A percentile compares a stretch with the other conserved stretches of the same genome.
Evolutionary conservation across 1,140 invertebrate genomes (phyloP).

Genomic region (Panagrolaimus sp.): DNA sequence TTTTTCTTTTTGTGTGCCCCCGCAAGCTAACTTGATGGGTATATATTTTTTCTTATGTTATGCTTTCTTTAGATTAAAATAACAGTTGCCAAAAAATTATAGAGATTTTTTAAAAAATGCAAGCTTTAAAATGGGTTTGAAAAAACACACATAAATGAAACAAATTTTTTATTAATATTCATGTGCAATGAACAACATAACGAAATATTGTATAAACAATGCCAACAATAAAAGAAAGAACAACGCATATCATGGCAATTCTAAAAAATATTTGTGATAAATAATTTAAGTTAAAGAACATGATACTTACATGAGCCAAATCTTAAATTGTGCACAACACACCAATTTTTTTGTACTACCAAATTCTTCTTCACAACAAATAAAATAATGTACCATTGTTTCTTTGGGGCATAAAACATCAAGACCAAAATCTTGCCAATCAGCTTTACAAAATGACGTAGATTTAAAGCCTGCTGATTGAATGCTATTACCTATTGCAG

Average conservation of each 20-base stretch:
- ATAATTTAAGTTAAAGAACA: too few species aligned
- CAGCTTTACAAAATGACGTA: slow-evolving; percentile 16
- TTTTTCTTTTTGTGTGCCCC: too few species aligned
- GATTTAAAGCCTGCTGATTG: slow-evolving; percentile 19
- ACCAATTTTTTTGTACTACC: not conserved
- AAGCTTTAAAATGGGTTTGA: too few species aligned
- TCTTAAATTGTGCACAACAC: slow-evolving; percentile 19
- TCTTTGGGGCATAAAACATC: slow-evolving; percentile 19
- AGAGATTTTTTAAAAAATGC: not conserved
- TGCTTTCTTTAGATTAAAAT: not conserved
- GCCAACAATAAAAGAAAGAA: slow-evolving; percentile 16
- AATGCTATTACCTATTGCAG: slow-evolving; percentile 21
- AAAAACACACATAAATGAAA: too few species aligned
- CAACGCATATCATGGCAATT: slow-evolving; percentile 16
- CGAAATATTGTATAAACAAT: slow-evolving; percentile 22
- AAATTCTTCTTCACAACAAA: slow-evolving; percentile 3
- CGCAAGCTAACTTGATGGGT: too few species aligned
- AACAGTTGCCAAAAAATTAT: not conserved
- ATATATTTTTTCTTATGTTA: too few species aligned
- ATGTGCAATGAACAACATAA: slow-evolving; percentile 12
- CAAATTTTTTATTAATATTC: too few species aligned
- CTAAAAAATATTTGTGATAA: not conserved
- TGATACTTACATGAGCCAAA: slow-evolving; percentile 18
- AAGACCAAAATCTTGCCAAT: not conserved
- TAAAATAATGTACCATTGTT: slow-evolving; percentile 20